Conservation (phyloP, 1,140 invertebrate genomes). For the Zaprionus africanus region DNA sequence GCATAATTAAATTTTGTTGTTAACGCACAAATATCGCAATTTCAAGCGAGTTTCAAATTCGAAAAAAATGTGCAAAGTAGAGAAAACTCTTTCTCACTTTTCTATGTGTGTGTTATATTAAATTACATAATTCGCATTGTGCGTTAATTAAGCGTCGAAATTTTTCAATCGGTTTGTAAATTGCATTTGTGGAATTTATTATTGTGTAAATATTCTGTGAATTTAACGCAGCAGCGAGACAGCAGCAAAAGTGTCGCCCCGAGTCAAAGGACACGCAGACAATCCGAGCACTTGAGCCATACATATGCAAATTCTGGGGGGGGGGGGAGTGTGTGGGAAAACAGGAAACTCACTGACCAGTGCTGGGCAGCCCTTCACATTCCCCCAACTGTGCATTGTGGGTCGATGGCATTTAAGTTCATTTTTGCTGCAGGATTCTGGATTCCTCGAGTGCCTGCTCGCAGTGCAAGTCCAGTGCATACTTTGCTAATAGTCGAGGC, state of each 20-base stretch:
- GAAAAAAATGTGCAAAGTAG: not conserved
- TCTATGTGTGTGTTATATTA: not conserved
- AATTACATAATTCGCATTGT: conserved; percentile 11
- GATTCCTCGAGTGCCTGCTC: conserved; percentile 10
- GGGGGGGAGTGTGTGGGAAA: not conserved
- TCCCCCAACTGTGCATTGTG: conserved; percentile 14
- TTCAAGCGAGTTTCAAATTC: conserved; percentile 25
- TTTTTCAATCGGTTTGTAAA: conserved; percentile 16
- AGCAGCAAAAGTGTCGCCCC: conserved; percentile 25
- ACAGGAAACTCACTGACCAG: conserved; percentile 26
- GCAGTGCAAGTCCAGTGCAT: conserved; percentile 17
- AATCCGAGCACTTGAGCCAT: conserved; percentile 13
- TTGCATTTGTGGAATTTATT: conserved; percentile 22
- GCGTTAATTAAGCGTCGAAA: conserved; percentile 31
- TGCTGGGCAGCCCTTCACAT: not conserved
- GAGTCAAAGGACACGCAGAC: conserved; percentile 23
- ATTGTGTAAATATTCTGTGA: not conserved
- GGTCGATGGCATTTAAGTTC: conserved; percentile 62
- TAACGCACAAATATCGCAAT: conserved; percentile 37
- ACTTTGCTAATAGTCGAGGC: conserved; percentile 23
- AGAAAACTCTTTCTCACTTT: not conserved
- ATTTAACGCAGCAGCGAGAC: not conserved
- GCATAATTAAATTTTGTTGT: conserved; percentile 41
- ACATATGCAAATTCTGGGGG: conserved; percentile 49
- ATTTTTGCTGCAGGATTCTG: conserved; percentile 34